Evolutionary conservation across 1,140 invertebrate genomes (phyloP).

Genomic region (Zaprionus gabonicus): DNA sequence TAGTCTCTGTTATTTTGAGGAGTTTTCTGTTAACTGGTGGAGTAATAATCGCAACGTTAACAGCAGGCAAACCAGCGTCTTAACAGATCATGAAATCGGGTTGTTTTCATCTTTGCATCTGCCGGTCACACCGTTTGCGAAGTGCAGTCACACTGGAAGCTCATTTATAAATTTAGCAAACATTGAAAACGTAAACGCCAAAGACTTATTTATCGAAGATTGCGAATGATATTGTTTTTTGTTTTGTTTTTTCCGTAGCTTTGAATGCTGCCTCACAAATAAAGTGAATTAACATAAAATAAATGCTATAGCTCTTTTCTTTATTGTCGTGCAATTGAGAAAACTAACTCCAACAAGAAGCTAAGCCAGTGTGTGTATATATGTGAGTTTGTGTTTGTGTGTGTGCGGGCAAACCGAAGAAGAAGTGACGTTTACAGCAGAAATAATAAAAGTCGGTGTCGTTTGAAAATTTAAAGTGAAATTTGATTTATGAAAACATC

Average conservation of each 20-base stretch:
- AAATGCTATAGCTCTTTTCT: neutral
- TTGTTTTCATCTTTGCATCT: neutral
- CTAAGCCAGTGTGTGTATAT: constrained; percentile 34
- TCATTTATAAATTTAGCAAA: constrained; percentile 55
- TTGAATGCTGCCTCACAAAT: constrained; percentile 13
- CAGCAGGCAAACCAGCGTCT: neutral
- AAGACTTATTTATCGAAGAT: constrained; percentile 38
- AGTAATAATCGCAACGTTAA: neutral
- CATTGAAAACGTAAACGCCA: constrained; percentile 44
- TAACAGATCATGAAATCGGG: neutral
- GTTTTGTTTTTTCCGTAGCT: constrained; percentile 47
- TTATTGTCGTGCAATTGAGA: constrained; percentile 17
- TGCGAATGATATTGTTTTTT: constrained; percentile 46
- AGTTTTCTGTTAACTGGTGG: neutral
- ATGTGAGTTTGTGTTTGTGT: constrained; percentile 37
- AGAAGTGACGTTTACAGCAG: constrained; percentile 70
- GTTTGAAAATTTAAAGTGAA: constrained; percentile 68
- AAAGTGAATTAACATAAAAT: constrained; percentile 23
- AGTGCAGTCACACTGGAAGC: constrained; percentile 47
- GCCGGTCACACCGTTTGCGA: constrained; percentile 22
- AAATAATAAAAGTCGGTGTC: constrained; percentile 51
- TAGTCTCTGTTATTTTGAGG: neutral
- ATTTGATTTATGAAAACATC: constrained; percentile 39
- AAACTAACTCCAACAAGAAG: constrained; percentile 42
- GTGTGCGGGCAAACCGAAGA: constrained; percentile 36